phyloP scores from a whole-genome alignment of 2,113 vertebrate species.

The Gobius niger region DNA sequence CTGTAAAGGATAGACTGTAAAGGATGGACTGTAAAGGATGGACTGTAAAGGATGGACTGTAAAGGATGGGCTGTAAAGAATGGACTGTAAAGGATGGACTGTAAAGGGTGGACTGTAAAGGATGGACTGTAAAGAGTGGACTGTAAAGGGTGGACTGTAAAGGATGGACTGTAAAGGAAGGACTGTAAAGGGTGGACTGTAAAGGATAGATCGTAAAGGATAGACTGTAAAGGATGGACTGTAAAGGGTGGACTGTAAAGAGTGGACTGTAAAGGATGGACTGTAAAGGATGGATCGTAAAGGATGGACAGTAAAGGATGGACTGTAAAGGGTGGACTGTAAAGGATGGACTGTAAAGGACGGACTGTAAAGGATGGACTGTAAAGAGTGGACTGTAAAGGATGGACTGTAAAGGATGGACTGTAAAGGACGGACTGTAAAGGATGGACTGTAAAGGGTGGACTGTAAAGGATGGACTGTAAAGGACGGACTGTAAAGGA shows the following conservation, averaged over 20 bases:
- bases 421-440: too few species aligned
- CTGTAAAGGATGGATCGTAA: too few species aligned
- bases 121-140: constrained; percentile 86
- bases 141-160: too few species aligned
- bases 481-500: too few species aligned
- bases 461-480: constrained; percentile 92
- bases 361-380: constrained; percentile 95
- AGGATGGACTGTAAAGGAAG: constrained; percentile 87
- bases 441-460: constrained; percentile 87
- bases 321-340: too few species aligned
- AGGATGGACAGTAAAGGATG: too few species aligned
- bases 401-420: constrained; percentile 89
- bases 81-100: constrained; percentile 95
- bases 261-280: too few species aligned
- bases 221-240: constrained; percentile 91
- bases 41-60: constrained; percentile 90
- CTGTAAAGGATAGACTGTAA: constrained; percentile 88
- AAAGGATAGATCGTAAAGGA: too few species aligned
- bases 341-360: constrained; percentile 87
- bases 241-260: too few species aligned
- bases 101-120: too few species aligned
- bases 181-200: constrained; percentile 91
- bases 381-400: too few species aligned
- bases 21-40: constrained; percentile 88
- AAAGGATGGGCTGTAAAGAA: too few species aligned